Evolutionary conservation across 2,888 invertebrate species (phyloP).

Genomic region (Stenichneumon culpator): DNA sequence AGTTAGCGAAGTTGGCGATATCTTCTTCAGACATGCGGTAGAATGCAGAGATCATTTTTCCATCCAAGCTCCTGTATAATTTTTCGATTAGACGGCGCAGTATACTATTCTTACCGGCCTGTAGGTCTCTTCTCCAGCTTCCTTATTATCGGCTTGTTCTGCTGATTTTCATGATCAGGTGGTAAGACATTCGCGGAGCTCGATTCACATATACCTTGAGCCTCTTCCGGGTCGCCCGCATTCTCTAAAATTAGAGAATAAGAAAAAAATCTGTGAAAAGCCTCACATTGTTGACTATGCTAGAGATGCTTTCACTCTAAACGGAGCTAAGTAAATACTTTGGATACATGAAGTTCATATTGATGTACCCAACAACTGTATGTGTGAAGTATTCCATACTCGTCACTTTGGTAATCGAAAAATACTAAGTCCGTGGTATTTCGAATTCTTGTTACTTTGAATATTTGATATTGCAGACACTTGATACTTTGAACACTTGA

Average conservation of each 20-base stretch:
- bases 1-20: neutral
- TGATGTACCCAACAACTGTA: neutral
- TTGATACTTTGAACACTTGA: no score
- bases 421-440: neutral
- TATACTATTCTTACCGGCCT: slow-evolving; percentile 74
- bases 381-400: neutral
- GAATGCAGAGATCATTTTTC: neutral
- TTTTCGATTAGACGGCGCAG: neutral
- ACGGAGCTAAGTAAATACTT: neutral
- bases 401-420: no score
- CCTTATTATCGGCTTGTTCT: slow-evolving; percentile 79
- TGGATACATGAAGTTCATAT: neutral
- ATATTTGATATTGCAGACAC: neutral
- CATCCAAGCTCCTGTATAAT: neutral
- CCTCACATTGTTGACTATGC: neutral
- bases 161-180: slow-evolving; percentile 78
- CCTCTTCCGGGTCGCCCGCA: slow-evolving; percentile 76
- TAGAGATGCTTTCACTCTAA: neutral
- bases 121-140: slow-evolving; percentile 80
- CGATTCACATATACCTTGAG: slow-evolving; percentile 78
- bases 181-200: slow-evolving; percentile 76
- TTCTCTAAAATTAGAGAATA: slow-evolving; percentile 68
- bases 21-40: neutral
- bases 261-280: neutral
- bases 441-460: no score